Evolutionary conservation across 92 coral and sea anemone species (phyloP).

Genomic region (Parazoanthus darwini): DNA sequence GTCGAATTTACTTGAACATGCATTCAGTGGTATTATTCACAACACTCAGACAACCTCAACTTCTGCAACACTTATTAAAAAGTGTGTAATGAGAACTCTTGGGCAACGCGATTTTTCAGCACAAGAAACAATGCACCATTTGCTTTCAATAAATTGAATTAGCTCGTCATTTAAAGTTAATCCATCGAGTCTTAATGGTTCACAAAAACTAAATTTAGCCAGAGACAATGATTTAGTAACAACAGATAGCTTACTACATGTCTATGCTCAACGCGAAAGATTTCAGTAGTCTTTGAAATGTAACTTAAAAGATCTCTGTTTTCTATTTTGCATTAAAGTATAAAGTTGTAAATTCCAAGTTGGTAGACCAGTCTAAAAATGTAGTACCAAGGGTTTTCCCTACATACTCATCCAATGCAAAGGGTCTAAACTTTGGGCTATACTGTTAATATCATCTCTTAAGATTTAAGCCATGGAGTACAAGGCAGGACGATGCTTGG

Average conservation of each 20-base stretch:
- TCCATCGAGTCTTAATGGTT: too few species aligned
- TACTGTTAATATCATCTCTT: conserved; percentile 51
- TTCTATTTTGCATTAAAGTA: conserved; percentile 59
- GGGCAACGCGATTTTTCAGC: too few species aligned
- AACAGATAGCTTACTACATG: conserved; percentile 54
- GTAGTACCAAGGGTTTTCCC: conserved; percentile 57
- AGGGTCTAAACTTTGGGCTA: conserved; percentile 50
- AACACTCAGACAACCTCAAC: too few species aligned
- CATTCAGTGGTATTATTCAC: too few species aligned
- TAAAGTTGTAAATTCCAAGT: conserved; percentile 26
- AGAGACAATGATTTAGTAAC: conserved; percentile 4
- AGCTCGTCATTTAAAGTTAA: too few species aligned
- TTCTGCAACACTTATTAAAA: too few species aligned
- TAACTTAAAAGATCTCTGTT: conserved; percentile 56
- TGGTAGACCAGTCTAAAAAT: conserved; percentile 51
- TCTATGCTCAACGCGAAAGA: conserved; percentile 58
- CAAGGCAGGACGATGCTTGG: conserved; percentile 57
- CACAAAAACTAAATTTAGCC: too few species aligned
- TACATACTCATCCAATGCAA: conserved; percentile 53
- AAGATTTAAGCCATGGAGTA: conserved; percentile 59
- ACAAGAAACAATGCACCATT: too few species aligned
- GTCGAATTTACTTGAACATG: too few species aligned
- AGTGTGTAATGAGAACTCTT: too few species aligned
- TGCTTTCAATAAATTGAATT: too few species aligned
- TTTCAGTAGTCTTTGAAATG: conserved; percentile 46